Conservation (phyloP, 2,113 vertebrate genomes). For the Merops nubicus region DNA sequence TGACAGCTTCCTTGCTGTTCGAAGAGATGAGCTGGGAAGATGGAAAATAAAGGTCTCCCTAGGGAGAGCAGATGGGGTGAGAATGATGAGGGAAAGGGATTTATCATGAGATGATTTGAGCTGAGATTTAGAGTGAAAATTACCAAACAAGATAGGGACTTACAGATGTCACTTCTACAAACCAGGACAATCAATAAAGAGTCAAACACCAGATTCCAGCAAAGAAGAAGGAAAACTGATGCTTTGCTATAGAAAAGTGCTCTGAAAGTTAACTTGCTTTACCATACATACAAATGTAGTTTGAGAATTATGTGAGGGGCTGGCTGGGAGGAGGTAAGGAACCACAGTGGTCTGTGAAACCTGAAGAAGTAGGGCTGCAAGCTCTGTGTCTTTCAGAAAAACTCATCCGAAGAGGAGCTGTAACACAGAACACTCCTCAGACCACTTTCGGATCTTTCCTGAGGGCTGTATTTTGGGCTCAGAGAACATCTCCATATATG, state of each 20-base stretch:
- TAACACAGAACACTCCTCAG: background rate
- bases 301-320: background rate
- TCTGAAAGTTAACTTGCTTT: conserved; percentile 4
- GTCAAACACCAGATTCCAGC: conserved; percentile 14
- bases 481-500: background rate
- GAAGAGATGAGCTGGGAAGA: conserved; percentile 64
- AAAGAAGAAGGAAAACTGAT: conserved; percentile 2
- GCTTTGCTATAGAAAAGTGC: background rate
- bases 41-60: conserved; percentile 43
- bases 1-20: conserved; percentile 59
- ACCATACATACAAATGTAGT: background rate
- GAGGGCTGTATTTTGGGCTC: background rate
- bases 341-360: background rate
- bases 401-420: background rate
- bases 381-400: background rate
- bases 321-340: background rate
- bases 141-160: conserved; percentile 67
- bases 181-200: conserved; percentile 47
- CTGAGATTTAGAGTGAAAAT: conserved; percentile 68
- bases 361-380: background rate
- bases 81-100: conserved; percentile 64
- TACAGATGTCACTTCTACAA: conserved; percentile 59
- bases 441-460: background rate
- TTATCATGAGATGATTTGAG: conserved; percentile 64
- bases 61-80: conserved; percentile 62